These are phyloP conservation scores for Halocynthia aurantium DNA, from an alignment of 23 tunicate species.

Conservation along the genomic window DNA sequence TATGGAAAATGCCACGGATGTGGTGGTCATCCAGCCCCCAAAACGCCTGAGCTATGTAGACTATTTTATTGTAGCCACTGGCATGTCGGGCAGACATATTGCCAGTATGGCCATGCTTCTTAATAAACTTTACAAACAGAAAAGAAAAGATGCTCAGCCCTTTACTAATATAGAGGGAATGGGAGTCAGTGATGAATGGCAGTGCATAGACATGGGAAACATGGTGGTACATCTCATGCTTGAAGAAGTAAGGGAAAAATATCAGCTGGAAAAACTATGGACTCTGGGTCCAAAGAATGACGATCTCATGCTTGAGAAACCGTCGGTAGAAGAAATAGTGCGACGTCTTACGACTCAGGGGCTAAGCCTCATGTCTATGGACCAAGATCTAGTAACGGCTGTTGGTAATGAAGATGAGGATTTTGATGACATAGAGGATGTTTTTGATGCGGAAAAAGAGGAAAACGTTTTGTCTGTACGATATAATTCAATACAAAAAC, in stretches of 20 bases:
- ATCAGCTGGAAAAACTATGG: constrained; percentile 79
- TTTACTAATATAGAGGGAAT: constrained; percentile 67
- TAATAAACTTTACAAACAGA: constrained; percentile 59
- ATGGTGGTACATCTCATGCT: constrained; percentile 84
- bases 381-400: constrained; percentile 25
- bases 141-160: constrained; percentile 40
- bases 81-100: constrained; percentile 62
- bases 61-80: constrained; percentile 64
- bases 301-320: constrained; percentile 19
- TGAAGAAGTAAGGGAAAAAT: constrained; percentile 41
- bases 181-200: constrained; percentile 44
- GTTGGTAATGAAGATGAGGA: constrained; percentile 23
- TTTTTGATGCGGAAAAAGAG: too few relatives aligned
- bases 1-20: constrained; percentile 42
- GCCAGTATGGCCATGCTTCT: constrained; percentile 45
- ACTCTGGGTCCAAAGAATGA: constrained; percentile 70
- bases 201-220: constrained; percentile 74
- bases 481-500: too few relatives aligned
- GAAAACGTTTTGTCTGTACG: too few relatives aligned
- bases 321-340: constrained; percentile 32
- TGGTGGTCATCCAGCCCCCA: constrained; percentile 50
- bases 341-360: constrained; percentile 21
- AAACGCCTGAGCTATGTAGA: constrained; percentile 43
- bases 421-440: too few relatives aligned
- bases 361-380: constrained; percentile 25